Percentiles rank a stretch among this genome's conserved stretches.
Conservation (phyloP, 1,140 invertebrate species). For the Pseudomyrmex dendroicus region DNA sequence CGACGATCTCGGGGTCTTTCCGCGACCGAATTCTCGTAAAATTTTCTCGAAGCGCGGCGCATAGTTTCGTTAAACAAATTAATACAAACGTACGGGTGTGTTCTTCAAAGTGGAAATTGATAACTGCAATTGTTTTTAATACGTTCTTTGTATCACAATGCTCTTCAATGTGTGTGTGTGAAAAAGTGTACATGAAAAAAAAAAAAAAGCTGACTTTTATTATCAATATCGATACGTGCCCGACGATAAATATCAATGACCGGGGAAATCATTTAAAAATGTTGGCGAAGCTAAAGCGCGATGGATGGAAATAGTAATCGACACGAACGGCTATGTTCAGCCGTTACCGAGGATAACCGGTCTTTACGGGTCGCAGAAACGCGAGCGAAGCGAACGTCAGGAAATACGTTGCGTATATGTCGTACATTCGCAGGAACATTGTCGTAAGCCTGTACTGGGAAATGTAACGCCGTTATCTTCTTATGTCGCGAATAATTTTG, state of each 20-base stretch:
- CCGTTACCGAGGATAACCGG: constrained; percentile 55
- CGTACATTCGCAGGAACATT: constrained; percentile 25
- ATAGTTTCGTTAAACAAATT: background rate
- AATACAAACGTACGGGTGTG: too few relatives aligned
- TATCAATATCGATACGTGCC: constrained; percentile 5
- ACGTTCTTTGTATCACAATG: background rate
- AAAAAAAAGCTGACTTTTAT: background rate
- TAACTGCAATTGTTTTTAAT: background rate
- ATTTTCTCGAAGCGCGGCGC: background rate
- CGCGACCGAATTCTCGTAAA: constrained; percentile 4
- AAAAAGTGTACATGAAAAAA: too few relatives aligned
- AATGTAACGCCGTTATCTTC: background rate
- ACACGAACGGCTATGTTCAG: constrained; percentile 28
- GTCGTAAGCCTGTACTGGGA: constrained; percentile 42
- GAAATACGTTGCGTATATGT: constrained; percentile 33
- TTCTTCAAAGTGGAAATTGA: too few relatives aligned
- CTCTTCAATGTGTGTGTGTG: too few relatives aligned
- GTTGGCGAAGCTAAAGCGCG: background rate
- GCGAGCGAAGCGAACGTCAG: constrained; percentile 39
- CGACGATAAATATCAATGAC: background rate
- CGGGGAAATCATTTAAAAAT: constrained; percentile 35
- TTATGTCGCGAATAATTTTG: background rate
- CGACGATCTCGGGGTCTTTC: background rate
- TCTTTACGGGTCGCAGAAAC: constrained; percentile 43
- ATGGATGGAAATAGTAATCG: constrained; percentile 51